Conservation (phyloP, 2,888 invertebrate species). For the Odontothrips loti region DNA sequence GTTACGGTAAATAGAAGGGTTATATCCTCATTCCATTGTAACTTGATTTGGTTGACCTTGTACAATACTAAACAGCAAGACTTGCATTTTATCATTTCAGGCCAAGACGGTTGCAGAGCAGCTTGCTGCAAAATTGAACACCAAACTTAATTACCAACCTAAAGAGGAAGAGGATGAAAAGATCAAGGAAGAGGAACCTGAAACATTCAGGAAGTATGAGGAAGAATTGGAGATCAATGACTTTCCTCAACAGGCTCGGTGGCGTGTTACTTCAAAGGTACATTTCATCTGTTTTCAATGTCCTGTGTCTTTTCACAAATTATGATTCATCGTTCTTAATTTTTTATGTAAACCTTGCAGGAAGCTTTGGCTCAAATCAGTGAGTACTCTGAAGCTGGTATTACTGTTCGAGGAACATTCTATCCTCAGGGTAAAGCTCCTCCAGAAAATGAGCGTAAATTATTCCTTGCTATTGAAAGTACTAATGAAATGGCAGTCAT, state of each 20-base stretch:
- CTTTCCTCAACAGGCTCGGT: conserved; percentile 98
- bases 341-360: conserved; percentile 49
- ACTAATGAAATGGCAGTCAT: conserved; percentile 93
- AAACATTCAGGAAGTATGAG: conserved; percentile 85
- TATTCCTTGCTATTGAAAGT: conserved; percentile 98
- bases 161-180: conserved; percentile 72
- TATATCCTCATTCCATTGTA: neutral
- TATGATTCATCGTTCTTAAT: conserved; percentile 1
- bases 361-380: conserved; percentile 97
- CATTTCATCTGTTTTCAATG: conserved; percentile 32
- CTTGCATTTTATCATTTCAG: conserved; percentile 43
- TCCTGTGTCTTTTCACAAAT: neutral
- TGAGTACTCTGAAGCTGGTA: conserved; percentile 98
- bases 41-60: neutral
- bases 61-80: conserved; percentile 4
- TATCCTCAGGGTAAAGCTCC: conserved; percentile 84
- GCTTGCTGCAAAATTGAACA: conserved; percentile 93
- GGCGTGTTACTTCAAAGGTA: conserved; percentile 94
- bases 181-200: conserved; percentile 60
- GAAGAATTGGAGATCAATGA: conserved; percentile 99
- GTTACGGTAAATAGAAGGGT: conserved; percentile 59
- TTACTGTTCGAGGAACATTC: conserved; percentile 97
- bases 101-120: conserved; percentile 97
- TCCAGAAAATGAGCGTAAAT: conserved; percentile 89
- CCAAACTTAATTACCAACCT: conserved; percentile 94